A percentile compares a stretch with the other conserved stretches of the same genome.
Evolutionary conservation across 2,888 invertebrate genomes (phyloP).

Genomic region (Diabrotica balteata): DNA sequence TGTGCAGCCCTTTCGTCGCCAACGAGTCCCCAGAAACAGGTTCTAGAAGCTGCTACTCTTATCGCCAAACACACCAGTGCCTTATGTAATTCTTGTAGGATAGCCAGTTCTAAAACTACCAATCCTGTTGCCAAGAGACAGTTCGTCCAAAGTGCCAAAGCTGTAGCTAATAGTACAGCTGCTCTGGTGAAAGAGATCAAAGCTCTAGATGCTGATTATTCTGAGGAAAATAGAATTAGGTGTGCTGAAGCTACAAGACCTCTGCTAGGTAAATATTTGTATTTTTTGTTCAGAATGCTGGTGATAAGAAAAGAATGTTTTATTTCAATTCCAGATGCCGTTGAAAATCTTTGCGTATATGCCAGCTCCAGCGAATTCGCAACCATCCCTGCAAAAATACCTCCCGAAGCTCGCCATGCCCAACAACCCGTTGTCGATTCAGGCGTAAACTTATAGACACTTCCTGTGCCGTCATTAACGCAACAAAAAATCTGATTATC

Average conservation of each 20-base stretch:
- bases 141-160: slow-evolving; percentile 97
- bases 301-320: too few relatives aligned
- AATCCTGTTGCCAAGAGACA: slow-evolving; percentile 94
- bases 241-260: slow-evolving; percentile 84
- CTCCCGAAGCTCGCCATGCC: slow-evolving; percentile 78
- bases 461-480: slow-evolving; percentile 88
- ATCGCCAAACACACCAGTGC: slow-evolving; percentile 97
- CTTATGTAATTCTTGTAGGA: slow-evolving; percentile 88
- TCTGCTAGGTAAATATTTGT: slow-evolving; percentile 60
- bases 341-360: slow-evolving; percentile 90
- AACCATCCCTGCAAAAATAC: slow-evolving; percentile 90
- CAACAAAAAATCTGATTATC: slow-evolving; percentile 88
- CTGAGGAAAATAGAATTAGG: slow-evolving; percentile 74
- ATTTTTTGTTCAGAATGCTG: too few relatives aligned
- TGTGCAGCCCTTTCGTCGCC: slow-evolving; percentile 79
- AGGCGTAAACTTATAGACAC: slow-evolving; percentile 81
- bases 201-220: slow-evolving; percentile 83
- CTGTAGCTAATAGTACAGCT: slow-evolving; percentile 95
- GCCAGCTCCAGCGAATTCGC: slow-evolving; percentile 95
- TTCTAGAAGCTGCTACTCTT: slow-evolving; percentile 88
- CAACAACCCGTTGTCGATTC: slow-evolving; percentile 90
- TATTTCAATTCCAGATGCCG: slow-evolving; percentile 70
- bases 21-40: slow-evolving; percentile 79
- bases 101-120: slow-evolving; percentile 88
- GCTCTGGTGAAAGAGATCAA: slow-evolving; percentile 95